phyloP scores from a whole-genome alignment of 2,797 vertebrate species.

The Arctocebus calabarensis region DNA sequence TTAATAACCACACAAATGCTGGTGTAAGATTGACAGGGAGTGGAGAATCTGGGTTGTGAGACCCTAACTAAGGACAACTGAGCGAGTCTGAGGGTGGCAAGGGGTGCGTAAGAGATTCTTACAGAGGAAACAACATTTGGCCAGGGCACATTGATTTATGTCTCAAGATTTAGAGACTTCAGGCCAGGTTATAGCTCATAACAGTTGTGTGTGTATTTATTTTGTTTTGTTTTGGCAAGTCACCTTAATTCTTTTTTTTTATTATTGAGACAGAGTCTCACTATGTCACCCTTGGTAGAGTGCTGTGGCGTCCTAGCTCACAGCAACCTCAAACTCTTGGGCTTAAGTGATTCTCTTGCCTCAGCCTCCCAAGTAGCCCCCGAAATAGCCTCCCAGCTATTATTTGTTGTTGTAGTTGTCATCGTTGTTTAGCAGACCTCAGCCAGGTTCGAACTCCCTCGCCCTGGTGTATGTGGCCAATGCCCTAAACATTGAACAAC shows the following conservation, averaged over 20 bases:
- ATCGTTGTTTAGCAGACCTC: no score
- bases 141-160: background rate
- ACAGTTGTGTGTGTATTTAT: background rate
- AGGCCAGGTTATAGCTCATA: background rate
- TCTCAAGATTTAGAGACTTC: background rate
- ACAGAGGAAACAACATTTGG: background rate
- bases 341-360: no score
- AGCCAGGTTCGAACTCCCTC: no score
- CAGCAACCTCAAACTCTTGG: no score
- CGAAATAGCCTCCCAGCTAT: no score
- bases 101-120: background rate
- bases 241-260: background rate
- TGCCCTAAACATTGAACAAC: no score
- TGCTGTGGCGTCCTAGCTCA: no score
- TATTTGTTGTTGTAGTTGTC: no score
- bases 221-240: background rate
- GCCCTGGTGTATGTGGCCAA: no score
- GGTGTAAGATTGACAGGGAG: background rate
- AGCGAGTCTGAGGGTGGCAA: background rate
- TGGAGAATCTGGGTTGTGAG: background rate
- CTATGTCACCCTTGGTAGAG: no score
- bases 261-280: no score
- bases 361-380: no score
- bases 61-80: background rate
- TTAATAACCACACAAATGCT: background rate